Percentiles rank a stretch among this genome's conserved stretches.
Conservation (phyloP, 2,888 invertebrate species). For the Blastobasis lacticolella region DNA sequence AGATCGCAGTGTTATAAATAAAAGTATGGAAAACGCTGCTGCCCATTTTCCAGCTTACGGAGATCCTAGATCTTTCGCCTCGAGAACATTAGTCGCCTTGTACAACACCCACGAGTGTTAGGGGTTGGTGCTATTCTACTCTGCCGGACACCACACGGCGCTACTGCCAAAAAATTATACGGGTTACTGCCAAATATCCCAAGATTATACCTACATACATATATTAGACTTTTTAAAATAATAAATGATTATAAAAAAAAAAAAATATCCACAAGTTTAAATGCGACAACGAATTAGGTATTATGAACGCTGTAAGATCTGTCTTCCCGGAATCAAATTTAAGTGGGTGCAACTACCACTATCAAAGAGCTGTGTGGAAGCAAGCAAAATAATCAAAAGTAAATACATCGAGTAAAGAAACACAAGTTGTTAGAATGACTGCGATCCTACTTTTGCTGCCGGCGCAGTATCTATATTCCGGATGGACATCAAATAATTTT, state of each 20-base stretch:
- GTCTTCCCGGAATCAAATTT: slow-evolving; percentile 1
- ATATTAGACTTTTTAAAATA: background rate
- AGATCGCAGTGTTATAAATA: no score
- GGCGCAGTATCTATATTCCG: background rate
- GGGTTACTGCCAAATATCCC: slow-evolving; percentile 2
- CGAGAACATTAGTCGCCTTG: no score
- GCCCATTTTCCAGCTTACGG: no score
- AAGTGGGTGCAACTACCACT: slow-evolving; percentile 2
- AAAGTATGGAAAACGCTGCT: no score
- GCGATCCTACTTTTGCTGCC: background rate
- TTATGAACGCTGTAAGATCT: slow-evolving; percentile 1
- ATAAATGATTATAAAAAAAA: slow-evolving; percentile 1
- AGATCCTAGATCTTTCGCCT: no score
- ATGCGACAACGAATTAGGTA: slow-evolving; percentile 3
- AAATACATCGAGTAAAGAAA: background rate
- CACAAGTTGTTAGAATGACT: background rate
- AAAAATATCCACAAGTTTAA: background rate
- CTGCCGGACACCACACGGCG: no score
- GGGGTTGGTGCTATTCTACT: no score
- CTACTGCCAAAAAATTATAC: no score
- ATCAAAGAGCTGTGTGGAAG: background rate
- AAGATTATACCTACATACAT: no score
- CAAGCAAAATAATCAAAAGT: background rate
- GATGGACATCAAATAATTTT: background rate
- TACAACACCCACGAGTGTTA: no score